Conservation (phyloP, 2,888 invertebrate genomes). For the Dolomedes plantarius region DNA sequence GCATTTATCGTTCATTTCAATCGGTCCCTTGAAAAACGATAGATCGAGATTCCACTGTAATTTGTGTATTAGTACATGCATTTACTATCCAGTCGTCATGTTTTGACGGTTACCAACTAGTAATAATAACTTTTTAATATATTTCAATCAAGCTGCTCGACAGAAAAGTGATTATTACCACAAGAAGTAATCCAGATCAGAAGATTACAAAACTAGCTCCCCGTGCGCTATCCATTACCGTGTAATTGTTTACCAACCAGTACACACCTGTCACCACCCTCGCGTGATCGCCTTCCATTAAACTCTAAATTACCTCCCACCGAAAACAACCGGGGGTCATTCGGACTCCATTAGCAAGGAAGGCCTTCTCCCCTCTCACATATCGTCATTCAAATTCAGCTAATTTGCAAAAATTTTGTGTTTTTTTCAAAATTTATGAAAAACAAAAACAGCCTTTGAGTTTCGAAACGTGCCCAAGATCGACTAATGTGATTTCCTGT, state of each 20-base stretch:
- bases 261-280: constrained; percentile 25
- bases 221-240: not conserved
- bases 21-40: too few relatives aligned
- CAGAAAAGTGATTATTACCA: too few relatives aligned
- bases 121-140: too few relatives aligned
- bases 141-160: too few relatives aligned
- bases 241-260: not conserved
- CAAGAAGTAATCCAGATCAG: too few relatives aligned
- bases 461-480: not conserved
- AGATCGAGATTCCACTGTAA: too few relatives aligned
- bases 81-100: too few relatives aligned
- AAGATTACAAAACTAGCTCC: too few relatives aligned
- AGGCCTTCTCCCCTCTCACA: too few relatives aligned
- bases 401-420: constrained; percentile 2
- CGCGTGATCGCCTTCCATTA: constrained; percentile 22
- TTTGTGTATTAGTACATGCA: too few relatives aligned
- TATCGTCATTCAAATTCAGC: not conserved
- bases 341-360: constrained; percentile 12
- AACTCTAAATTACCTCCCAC: constrained; percentile 22
- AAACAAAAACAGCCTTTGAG: not conserved
- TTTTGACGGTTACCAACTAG: too few relatives aligned
- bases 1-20: too few relatives aligned
- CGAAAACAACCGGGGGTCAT: constrained; percentile 1
- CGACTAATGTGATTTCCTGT: not conserved
- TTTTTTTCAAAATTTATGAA: constrained; percentile 7